Evolutionary conservation across 2,797 vertebrate genomes (phyloP).

Genomic region (Premnoplex brunnescens): DNA sequence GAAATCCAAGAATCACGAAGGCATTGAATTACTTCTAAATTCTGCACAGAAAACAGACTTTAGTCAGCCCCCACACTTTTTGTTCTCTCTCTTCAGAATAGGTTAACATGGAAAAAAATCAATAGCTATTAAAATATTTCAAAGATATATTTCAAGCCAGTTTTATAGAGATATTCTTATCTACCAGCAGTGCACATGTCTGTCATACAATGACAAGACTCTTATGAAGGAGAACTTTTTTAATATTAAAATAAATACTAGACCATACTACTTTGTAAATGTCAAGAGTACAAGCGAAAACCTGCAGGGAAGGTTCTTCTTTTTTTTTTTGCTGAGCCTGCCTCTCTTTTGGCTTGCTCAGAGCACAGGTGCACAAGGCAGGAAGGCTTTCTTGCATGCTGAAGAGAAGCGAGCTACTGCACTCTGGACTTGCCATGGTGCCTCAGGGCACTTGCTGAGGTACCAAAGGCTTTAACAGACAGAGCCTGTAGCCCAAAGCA

Average conservation of each 20-base stretch:
- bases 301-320: background rate
- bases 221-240: background rate
- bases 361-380: slow-evolving; percentile 35
- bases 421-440: background rate
- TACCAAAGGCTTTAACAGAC: background rate
- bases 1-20: background rate
- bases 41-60: slow-evolving; percentile 27
- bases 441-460: background rate
- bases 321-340: background rate
- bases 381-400: background rate
- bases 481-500: background rate
- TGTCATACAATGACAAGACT: background rate
- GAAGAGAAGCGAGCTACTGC: background rate
- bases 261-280: background rate
- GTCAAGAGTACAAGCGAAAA: slow-evolving; percentile 35
- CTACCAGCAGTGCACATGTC: background rate
- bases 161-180: background rate
- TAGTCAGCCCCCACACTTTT: background rate
- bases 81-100: background rate
- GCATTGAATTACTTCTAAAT: slow-evolving; percentile 15
- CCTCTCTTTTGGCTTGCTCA: background rate
- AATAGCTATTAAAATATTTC: slow-evolving; percentile 64
- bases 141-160: slow-evolving; percentile 21
- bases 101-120: slow-evolving; percentile 15
- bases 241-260: slow-evolving; percentile 31